Conservation (phyloP, 2,113 vertebrate genomes). For the Actenoides lindsayi region DNA sequence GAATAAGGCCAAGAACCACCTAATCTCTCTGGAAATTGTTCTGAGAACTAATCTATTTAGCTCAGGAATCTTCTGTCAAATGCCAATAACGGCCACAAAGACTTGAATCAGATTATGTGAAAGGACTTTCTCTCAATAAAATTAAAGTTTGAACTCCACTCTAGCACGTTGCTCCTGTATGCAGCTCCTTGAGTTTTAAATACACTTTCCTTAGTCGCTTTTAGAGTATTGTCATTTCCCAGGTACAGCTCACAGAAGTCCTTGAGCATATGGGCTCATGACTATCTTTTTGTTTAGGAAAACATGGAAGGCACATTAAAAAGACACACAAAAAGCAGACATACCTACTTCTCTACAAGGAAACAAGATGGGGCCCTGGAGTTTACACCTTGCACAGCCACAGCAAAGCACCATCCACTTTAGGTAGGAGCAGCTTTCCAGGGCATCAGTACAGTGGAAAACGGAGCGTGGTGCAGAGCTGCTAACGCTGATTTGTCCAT, state of each 20-base stretch:
- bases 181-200: background rate
- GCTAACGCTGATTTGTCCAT: background rate
- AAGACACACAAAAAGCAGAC: background rate
- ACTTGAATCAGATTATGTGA: background rate
- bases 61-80: slow-evolving; percentile 8
- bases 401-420: background rate
- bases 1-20: background rate
- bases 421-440: background rate
- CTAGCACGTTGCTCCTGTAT: background rate
- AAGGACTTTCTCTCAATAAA: background rate
- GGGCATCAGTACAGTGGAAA: background rate
- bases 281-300: background rate
- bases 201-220: background rate
- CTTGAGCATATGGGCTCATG: background rate
- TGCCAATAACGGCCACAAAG: background rate
- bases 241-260: background rate
- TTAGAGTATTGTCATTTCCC: background rate
- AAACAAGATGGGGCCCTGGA: background rate
- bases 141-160: background rate
- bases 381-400: background rate
- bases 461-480: background rate
- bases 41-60: slow-evolving; percentile 25
- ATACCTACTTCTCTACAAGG: background rate
- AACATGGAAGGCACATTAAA: background rate
- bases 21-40: background rate